Evolutionary conservation across 1,140 invertebrate genomes (phyloP).

Genomic region (Acromyrmex charruanus): DNA sequence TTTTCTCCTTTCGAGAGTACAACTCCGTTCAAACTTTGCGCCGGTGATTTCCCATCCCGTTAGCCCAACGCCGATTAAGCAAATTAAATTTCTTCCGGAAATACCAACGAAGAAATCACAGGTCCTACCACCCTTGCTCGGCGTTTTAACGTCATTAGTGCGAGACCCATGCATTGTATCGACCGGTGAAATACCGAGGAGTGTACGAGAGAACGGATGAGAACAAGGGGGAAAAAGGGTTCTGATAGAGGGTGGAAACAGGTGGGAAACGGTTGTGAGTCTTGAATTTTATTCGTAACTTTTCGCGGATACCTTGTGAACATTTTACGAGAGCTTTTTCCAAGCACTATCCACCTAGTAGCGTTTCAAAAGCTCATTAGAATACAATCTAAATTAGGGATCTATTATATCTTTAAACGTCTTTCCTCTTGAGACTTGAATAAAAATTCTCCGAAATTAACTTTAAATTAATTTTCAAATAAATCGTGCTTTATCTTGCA

Average conservation of each 20-base stretch:
- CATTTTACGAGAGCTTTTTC: not conserved
- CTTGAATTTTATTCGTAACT: slow-evolving; percentile 65
- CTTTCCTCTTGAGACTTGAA: not conserved
- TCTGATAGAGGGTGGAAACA: slow-evolving; percentile 25
- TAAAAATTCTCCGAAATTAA: slow-evolving; percentile 17
- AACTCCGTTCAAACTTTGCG: slow-evolving; percentile 72
- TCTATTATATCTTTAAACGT: slow-evolving; percentile 16
- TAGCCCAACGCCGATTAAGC: slow-evolving; percentile 76
- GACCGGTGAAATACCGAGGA: slow-evolving; percentile 54
- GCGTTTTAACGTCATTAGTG: slow-evolving; percentile 76
- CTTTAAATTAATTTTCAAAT: not conserved
- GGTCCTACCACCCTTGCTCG: slow-evolving; percentile 58
- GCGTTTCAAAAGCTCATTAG: slow-evolving; percentile 34
- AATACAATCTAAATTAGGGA: slow-evolving; percentile 7
- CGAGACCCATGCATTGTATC: slow-evolving; percentile 64
- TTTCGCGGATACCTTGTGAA: slow-evolving; percentile 20
- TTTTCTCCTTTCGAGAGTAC: slow-evolving; percentile 64
- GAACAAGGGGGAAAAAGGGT: not conserved
- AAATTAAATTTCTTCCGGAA: slow-evolving; percentile 79
- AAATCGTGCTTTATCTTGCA: not conserved
- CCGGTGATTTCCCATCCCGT: slow-evolving; percentile 50
- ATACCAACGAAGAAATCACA: slow-evolving; percentile 79
- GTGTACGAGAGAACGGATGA: slow-evolving; percentile 11
- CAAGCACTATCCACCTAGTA: slow-evolving; percentile 8
- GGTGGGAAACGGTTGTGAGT: slow-evolving; percentile 49